These are phyloP conservation scores for Hoplodrina blanda DNA, from an alignment of 2,888 invertebrate species.

Conservation along the genomic window DNA sequence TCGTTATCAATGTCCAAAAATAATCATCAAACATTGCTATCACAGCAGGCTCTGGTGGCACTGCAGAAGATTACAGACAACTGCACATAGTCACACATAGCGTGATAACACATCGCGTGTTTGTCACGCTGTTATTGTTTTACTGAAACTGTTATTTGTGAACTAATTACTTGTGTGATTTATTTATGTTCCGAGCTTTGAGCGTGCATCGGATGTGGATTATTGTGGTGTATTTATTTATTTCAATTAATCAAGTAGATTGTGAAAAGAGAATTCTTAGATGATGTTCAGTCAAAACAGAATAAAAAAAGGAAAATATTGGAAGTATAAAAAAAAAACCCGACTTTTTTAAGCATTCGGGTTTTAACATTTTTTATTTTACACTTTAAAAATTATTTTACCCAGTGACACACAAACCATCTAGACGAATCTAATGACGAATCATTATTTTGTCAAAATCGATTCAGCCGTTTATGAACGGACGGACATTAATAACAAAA, in stretches of 20 bases:
- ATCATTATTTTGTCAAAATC: too few relatives aligned
- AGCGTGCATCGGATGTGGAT: conserved; percentile 20
- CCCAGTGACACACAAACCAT: too few relatives aligned
- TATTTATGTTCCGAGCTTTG: conserved; percentile 1
- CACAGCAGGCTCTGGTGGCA: conserved; percentile 11
- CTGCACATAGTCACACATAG: conserved; percentile 27
- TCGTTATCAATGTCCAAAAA: conserved; percentile 46
- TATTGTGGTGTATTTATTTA: too few relatives aligned
- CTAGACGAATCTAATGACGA: too few relatives aligned
- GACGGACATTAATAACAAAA: too few relatives aligned
- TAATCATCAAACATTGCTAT: conserved; percentile 50
- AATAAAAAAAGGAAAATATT: too few relatives aligned
- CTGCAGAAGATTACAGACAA: conserved; percentile 30
- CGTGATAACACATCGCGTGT: conserved; percentile 40
- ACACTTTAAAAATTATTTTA: too few relatives aligned
- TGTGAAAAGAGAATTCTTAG: not conserved
- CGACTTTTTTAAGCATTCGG: too few relatives aligned
- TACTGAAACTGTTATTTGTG: conserved; percentile 29
- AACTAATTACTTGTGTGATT: conserved; percentile 44
- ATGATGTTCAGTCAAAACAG: not conserved
- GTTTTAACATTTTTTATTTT: too few relatives aligned
- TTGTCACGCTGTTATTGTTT: conserved; percentile 31
- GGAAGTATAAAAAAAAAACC: too few relatives aligned
- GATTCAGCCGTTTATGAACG: too few relatives aligned
- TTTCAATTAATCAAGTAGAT: not conserved